Conservation (phyloP, 2,113 vertebrate genomes). For the Ascaphus truei region DNA sequence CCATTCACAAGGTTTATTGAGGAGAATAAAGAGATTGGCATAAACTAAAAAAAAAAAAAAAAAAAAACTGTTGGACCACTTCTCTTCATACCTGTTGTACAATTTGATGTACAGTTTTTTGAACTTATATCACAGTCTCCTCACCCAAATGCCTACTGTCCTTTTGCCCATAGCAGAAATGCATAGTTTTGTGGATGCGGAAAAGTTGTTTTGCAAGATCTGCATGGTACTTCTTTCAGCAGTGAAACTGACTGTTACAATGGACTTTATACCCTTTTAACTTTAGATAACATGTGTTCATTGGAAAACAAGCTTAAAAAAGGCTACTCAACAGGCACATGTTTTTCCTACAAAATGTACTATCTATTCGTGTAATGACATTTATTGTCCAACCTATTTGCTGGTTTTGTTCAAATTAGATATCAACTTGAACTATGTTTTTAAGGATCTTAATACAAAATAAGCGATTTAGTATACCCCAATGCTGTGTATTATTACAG, state of each 20-base stretch:
- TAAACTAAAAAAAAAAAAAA: slow-evolving; percentile 83
- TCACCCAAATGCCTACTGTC: slow-evolving; percentile 56
- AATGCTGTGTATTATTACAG: slow-evolving; percentile 79
- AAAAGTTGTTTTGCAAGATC: slow-evolving; percentile 79
- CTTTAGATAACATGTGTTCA: slow-evolving; percentile 52
- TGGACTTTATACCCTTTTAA: slow-evolving; percentile 57
- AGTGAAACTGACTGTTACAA: slow-evolving; percentile 74
- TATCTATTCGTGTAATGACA: slow-evolving; percentile 39
- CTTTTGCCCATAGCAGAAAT: slow-evolving; percentile 69
- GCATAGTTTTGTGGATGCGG: slow-evolving; percentile 74
- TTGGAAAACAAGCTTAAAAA: slow-evolving; percentile 57
- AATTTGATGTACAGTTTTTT: slow-evolving; percentile 70
- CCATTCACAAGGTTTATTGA: slow-evolving; percentile 95
- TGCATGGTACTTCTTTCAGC: slow-evolving; percentile 76
- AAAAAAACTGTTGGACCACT: slow-evolving; percentile 70
- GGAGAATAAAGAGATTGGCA: slow-evolving; percentile 97
- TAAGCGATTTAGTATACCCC: slow-evolving; percentile 61
- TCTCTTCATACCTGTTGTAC: slow-evolving; percentile 60
- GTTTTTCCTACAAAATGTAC: slow-evolving; percentile 49
- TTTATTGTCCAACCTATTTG: slow-evolving; percentile 43
- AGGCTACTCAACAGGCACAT: slow-evolving; percentile 55
- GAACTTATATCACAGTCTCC: slow-evolving; percentile 46
- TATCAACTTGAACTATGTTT: slow-evolving; percentile 85
- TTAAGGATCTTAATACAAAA: slow-evolving; percentile 82
- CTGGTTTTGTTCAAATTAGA: slow-evolving; percentile 74